Percentiles rank a stretch among this genome's conserved stretches.
Evolutionary conservation across 2,797 vertebrate species (phyloP).

Genomic region (Gadopsis bispinosus): DNA sequence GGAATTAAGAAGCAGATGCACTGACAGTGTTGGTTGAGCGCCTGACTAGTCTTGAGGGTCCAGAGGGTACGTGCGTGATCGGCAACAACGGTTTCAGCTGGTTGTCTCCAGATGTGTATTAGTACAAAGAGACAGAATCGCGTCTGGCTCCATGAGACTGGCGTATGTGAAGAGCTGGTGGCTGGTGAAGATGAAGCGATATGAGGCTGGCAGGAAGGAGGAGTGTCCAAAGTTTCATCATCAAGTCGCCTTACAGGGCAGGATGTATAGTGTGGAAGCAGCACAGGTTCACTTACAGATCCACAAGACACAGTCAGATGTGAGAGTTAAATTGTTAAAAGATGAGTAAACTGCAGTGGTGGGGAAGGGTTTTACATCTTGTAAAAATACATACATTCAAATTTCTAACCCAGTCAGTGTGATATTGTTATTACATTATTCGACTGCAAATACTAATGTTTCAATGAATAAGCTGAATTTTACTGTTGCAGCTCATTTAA

Average conservation of each 20-base stretch:
- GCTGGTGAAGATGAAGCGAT: slow-evolving; percentile 5
- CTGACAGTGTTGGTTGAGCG: neutral
- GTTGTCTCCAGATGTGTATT: slow-evolving; percentile 9
- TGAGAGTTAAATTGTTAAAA: neutral
- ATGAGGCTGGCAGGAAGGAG: neutral
- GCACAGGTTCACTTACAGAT: neutral
- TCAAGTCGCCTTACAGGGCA: neutral
- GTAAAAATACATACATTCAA: neutral
- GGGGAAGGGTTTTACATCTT: neutral
- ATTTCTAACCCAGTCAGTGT: neutral
- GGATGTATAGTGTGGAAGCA: neutral
- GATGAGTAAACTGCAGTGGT: neutral
- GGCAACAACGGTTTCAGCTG: slow-evolving; percentile 10
- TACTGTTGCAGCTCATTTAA: neutral
- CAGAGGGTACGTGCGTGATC: neutral
- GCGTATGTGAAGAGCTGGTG: neutral
- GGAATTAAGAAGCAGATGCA: neutral
- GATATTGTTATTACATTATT: neutral
- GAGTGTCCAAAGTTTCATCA: neutral
- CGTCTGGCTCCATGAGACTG: neutral
- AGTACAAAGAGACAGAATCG: slow-evolving; percentile 11
- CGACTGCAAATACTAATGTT: neutral
- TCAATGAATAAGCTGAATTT: neutral
- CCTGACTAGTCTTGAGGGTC: neutral
- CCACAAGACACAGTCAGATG: neutral